Conservation (phyloP, 2,113 vertebrate species). For the Alligator sinensis region DNA sequence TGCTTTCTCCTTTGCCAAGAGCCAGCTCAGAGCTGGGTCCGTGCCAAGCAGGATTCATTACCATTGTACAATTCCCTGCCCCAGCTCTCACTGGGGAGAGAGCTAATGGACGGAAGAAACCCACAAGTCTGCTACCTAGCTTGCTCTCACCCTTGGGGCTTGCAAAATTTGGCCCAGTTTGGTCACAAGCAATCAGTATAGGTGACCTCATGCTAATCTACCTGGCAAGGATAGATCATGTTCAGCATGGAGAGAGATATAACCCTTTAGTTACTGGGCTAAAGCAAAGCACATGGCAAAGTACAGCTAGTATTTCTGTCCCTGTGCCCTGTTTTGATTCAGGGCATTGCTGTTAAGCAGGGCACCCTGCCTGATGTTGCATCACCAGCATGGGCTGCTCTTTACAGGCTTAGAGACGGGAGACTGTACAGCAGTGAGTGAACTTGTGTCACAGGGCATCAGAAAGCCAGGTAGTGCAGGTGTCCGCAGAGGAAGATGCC, state of each 20-base stretch:
- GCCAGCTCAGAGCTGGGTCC: neutral
- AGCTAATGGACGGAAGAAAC: fast-evolving
- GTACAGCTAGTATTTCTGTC: neutral
- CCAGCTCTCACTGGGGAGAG: neutral
- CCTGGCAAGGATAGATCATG: neutral
- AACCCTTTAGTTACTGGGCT: neutral
- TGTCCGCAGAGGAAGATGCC: too few species aligned
- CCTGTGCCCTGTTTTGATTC: neutral
- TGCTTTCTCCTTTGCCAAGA: neutral
- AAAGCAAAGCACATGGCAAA: fast-evolving
- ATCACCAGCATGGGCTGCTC: neutral
- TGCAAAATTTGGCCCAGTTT: fast-evolving
- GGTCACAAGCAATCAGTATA: neutral
- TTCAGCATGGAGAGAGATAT: fast-evolving
- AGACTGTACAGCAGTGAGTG: neutral
- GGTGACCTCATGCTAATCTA: fast-evolving
- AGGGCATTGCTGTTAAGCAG: neutral
- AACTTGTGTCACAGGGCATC: too few species aligned
- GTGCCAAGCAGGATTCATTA: neutral
- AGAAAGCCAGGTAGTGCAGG: too few species aligned
- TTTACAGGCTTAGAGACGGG: neutral
- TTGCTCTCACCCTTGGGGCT: neutral
- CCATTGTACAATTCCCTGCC: neutral
- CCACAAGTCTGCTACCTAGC: neutral
- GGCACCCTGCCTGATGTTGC: neutral